phyloP scores from a whole-genome alignment of 2,888 invertebrate genomes.

The Neocrepidodera transversa region DNA sequence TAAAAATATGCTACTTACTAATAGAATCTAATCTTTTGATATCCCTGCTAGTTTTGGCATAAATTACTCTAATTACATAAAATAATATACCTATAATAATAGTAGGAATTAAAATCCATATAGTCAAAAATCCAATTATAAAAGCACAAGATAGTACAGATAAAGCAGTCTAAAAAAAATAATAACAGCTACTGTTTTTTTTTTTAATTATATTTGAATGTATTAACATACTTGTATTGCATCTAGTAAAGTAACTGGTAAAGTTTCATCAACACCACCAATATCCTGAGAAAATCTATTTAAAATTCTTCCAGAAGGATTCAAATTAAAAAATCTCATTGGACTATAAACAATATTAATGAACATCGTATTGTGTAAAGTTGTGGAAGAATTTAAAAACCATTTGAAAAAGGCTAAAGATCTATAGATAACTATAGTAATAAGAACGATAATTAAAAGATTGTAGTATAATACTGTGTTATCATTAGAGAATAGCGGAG shows the following conservation, averaged over 20 bases:
- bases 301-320: conserved; percentile 68
- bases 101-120: conserved; percentile 71
- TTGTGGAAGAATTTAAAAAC: conserved; percentile 62
- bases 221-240: conserved; percentile 46
- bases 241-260: conserved; percentile 62
- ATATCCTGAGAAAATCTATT: conserved; percentile 76
- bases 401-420: conserved; percentile 61
- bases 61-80: conserved; percentile 68
- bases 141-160: conserved; percentile 20
- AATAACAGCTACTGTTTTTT: not conserved
- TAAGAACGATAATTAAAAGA: not conserved
- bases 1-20: conserved; percentile 61
- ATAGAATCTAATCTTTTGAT: conserved; percentile 73
- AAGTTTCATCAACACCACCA: conserved; percentile 63
- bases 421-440: conserved; percentile 56
- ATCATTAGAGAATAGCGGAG: not conserved
- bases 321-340: conserved; percentile 71
- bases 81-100: conserved; percentile 69
- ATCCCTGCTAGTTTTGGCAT: conserved; percentile 75
- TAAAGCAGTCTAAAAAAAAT: conserved; percentile 38
- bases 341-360: conserved; percentile 47
- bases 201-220: too few species aligned
- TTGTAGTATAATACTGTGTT: conserved; percentile 19
- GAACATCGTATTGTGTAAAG: conserved; percentile 63
- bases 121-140: conserved; percentile 67